Conservation (phyloP, 2,888 invertebrate species). For the Apocheima hispidaria region DNA sequence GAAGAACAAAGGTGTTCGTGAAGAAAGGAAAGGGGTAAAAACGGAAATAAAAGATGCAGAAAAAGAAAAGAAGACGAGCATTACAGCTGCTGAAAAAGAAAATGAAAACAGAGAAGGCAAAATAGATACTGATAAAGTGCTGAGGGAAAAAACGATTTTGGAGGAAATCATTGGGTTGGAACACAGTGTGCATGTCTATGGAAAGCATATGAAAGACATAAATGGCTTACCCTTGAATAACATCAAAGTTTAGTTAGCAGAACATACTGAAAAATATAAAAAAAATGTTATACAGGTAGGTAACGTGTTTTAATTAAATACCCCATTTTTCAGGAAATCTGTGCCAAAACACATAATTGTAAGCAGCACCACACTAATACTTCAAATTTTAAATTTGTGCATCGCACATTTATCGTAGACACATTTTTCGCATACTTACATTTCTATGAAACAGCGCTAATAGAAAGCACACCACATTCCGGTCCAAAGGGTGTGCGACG, state of each 20-base stretch:
- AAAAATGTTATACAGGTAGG: no score
- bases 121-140: neutral
- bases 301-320: no score
- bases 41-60: neutral
- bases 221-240: constrained; percentile 14
- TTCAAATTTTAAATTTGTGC: no score
- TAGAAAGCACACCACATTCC: no score
- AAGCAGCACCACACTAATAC: no score
- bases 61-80: neutral
- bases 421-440: no score
- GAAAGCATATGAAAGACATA: constrained; percentile 31
- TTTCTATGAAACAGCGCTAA: no score
- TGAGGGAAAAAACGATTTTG: constrained; percentile 33
- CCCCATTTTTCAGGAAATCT: no score
- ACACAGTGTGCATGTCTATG: constrained; percentile 47
- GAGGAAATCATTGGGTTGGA: constrained; percentile 36
- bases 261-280: neutral
- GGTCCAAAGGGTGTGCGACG: no score
- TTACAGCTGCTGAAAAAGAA: neutral
- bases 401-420: no score
- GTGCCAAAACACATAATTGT: no score
- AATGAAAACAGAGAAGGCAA: neutral
- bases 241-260: constrained; percentile 5
- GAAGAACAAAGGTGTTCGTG: neutral
- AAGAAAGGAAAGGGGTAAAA: neutral